These are phyloP conservation scores for Pseudorhombus dupliciocellatus DNA, from an alignment of 2,113 vertebrate species.

Conservation along the genomic window DNA sequence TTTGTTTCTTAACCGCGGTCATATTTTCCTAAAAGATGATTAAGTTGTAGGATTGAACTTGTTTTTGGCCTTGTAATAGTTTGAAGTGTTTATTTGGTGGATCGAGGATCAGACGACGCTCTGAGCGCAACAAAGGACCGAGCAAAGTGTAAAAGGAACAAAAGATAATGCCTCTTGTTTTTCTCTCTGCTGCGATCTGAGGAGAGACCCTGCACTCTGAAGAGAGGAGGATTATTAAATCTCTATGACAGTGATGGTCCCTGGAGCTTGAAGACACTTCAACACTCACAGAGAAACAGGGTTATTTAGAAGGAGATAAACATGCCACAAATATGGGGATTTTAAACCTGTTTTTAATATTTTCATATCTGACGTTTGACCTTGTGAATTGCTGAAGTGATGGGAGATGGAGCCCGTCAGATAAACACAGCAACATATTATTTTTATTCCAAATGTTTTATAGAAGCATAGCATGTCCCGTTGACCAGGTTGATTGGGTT, in stretches of 20 bases:
- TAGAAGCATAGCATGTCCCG: too few species aligned
- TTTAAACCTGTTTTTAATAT: constrained; percentile 10
- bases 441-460: not conserved
- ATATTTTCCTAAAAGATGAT: too few species aligned
- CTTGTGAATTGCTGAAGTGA: not conserved
- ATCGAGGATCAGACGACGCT: too few species aligned
- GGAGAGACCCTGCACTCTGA: constrained; percentile 8
- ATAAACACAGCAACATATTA: constrained; percentile 17
- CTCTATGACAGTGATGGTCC: constrained; percentile 21
- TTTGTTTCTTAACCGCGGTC: too few species aligned
- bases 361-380: constrained; percentile 19
- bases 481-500: not conserved
- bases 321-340: constrained; percentile 8
- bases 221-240: constrained; percentile 44
- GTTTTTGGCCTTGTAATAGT: too few species aligned
- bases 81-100: too few species aligned
- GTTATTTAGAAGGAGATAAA: constrained; percentile 20
- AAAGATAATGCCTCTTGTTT: constrained; percentile 4
- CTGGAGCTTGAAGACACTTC: not conserved
- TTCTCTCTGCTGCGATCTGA: constrained; percentile 11
- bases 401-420: not conserved
- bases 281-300: not conserved
- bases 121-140: too few species aligned
- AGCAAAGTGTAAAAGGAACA: constrained; percentile 1
- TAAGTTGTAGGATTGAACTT: too few species aligned